These are phyloP conservation scores for Belonocnema kinseyi DNA, from an alignment of 1,140 invertebrate genomes.

Conservation along the genomic window DNA sequence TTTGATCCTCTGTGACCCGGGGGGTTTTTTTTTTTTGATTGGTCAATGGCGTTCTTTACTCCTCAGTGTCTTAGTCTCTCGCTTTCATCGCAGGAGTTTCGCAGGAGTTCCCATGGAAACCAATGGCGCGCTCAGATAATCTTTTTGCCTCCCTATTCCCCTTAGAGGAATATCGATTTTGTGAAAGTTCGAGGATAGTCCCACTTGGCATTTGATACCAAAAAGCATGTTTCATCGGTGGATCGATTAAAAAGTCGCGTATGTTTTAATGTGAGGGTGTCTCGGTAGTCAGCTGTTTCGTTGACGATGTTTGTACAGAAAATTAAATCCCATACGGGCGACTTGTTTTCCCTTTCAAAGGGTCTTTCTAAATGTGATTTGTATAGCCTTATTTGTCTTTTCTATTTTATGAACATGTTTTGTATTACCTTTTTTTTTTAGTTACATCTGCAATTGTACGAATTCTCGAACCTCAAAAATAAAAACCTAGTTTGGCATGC, in stretches of 20 bases:
- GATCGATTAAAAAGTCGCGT: background rate
- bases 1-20: too few species aligned
- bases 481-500: background rate
- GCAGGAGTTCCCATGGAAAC: constrained; percentile 61
- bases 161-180: constrained; percentile 20
- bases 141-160: background rate
- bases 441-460: background rate
- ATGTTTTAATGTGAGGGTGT: background rate
- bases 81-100: constrained; percentile 34
- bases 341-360: too few species aligned
- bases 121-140: constrained; percentile 38
- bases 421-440: too few species aligned
- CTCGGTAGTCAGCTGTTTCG: background rate
- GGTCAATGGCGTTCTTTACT: too few species aligned
- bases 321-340: too few species aligned
- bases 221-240: background rate
- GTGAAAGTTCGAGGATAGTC: constrained; percentile 7
- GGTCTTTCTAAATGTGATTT: too few species aligned
- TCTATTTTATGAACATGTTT: too few species aligned
- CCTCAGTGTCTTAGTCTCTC: background rate
- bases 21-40: too few species aligned
- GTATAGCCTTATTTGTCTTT: too few species aligned
- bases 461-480: background rate
- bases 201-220: background rate
- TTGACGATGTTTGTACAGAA: background rate